Conservation (phyloP, 2,888 invertebrate species). For the Calephelis perditalis region DNA sequence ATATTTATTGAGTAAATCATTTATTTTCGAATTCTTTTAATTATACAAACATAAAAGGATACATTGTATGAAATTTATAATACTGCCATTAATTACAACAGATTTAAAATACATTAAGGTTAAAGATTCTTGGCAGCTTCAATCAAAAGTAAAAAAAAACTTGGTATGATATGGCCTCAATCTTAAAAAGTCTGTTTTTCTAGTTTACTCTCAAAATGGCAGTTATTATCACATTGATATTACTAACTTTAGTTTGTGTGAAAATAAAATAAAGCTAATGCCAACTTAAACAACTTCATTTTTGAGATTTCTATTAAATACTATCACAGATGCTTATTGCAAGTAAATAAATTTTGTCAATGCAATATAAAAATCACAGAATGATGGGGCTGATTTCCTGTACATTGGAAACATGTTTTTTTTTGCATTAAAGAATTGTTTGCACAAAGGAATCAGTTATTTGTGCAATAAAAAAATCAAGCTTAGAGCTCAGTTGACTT, state of each 20-base stretch:
- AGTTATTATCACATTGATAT: slow-evolving; percentile 57
- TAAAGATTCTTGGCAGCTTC: neutral
- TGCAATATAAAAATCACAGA: slow-evolving; percentile 12
- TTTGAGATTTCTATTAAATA: slow-evolving; percentile 37
- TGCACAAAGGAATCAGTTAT: neutral
- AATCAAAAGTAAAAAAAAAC: slow-evolving; percentile 1
- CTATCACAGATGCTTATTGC: slow-evolving; percentile 70
- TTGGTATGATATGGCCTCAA: slow-evolving; percentile 6
- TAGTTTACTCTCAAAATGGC: slow-evolving; percentile 48
- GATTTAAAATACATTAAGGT: neutral
- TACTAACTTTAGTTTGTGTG: slow-evolving; percentile 30
- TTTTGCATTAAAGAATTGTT: too few species aligned
- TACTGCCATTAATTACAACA: slow-evolving; percentile 17
- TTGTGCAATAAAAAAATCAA: slow-evolving; percentile 11
- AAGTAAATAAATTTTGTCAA: slow-evolving; percentile 38
- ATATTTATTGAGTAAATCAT: slow-evolving; percentile 22
- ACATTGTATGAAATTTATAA: slow-evolving; percentile 21
- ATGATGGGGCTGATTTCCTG: slow-evolving; percentile 2
- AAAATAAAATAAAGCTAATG: slow-evolving; percentile 29
- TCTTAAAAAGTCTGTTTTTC: slow-evolving; percentile 4
- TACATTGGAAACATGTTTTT: neutral
- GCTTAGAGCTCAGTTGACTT: slow-evolving; percentile 5
- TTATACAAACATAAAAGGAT: slow-evolving; percentile 30
- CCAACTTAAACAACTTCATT: slow-evolving; percentile 8
- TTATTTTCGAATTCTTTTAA: slow-evolving; percentile 44